Evolutionary conservation across 2,113 vertebrate species (phyloP).

Genomic region (Ochotona curzoniae): DNA sequence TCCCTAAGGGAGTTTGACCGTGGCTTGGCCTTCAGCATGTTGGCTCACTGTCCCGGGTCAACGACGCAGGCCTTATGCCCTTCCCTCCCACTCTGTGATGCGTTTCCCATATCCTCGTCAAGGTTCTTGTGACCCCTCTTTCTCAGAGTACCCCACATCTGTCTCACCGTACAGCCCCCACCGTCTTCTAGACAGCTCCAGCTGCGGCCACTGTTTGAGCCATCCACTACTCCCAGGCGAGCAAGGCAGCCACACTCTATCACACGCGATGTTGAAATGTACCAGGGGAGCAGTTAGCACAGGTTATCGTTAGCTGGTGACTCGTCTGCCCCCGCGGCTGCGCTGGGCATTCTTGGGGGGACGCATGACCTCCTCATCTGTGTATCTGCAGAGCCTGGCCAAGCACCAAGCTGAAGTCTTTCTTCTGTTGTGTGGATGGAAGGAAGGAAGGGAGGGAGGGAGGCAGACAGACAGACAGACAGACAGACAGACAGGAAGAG

Average conservation of each 20-base stretch:
- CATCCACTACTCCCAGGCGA: neutral
- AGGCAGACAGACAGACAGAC: neutral
- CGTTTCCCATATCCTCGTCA: neutral
- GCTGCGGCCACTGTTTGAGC: neutral
- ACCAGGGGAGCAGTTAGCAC: neutral
- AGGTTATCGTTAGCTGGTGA: neutral
- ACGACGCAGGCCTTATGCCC: neutral
- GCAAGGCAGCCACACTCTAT: neutral
- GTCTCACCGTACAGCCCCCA: neutral
- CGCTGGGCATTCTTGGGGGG: neutral
- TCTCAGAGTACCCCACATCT: neutral
- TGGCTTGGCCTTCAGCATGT: neutral
- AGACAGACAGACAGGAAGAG: too few species aligned
- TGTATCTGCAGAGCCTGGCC: neutral
- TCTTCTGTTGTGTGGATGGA: neutral
- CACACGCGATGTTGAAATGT: neutral
- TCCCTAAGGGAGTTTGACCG: neutral
- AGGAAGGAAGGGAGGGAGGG: neutral
- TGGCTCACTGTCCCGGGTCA: neutral
- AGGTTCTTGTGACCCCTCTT: too few species aligned
- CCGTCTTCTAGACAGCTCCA: neutral
- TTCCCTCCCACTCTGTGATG: rapidly evolving
- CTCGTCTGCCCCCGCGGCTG: neutral
- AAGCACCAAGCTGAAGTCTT: neutral
- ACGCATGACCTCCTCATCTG: neutral